Percentiles rank a stretch among this genome's conserved stretches.
phyloP scores from a whole-genome alignment of 1,140 invertebrate genomes.

The Drosophila seguyi region DNA sequence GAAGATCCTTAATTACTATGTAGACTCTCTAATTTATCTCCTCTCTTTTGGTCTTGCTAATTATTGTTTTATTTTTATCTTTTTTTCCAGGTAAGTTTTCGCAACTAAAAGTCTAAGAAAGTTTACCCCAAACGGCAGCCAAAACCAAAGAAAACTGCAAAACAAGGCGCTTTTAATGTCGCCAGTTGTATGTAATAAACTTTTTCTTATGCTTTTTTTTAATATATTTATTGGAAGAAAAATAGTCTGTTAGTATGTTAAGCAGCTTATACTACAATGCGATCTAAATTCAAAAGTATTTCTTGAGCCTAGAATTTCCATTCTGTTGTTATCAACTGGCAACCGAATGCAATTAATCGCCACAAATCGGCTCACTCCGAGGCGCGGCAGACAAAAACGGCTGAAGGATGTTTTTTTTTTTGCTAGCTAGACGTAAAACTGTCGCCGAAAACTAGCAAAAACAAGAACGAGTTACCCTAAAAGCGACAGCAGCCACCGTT shows the following conservation, averaged over 20 bases:
- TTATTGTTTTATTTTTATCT: not conserved
- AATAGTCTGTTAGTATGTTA: not conserved
- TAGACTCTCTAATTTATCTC: not conserved
- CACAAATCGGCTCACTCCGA: not conserved
- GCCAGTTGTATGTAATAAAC: not conserved
- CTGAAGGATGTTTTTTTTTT: not conserved
- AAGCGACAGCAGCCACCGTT: slow-evolving; percentile 14
- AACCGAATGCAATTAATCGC: slow-evolving; percentile 30
- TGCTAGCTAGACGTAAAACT: slow-evolving; percentile 48
- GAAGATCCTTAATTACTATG: not conserved
- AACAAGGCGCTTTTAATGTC: not conserved
- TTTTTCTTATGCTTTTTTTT: not conserved
- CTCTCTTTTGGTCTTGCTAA: not conserved
- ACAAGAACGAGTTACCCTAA: slow-evolving; percentile 5
- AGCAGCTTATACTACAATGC: too few relatives aligned
- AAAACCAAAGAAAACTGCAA: not conserved
- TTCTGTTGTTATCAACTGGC: slow-evolving; percentile 12
- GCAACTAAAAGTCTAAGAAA: too few relatives aligned
- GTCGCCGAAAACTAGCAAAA: slow-evolving; percentile 45
- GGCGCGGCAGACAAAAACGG: not conserved
- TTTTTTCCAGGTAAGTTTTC: slow-evolving; percentile 6
- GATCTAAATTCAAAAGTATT: too few relatives aligned
- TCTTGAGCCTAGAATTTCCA: not conserved
- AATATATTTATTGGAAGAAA: not conserved
- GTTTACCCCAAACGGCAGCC: too few relatives aligned